Evolutionary conservation across 1,140 invertebrate genomes (phyloP).

Genomic region (Reticulitermes speratus): DNA sequence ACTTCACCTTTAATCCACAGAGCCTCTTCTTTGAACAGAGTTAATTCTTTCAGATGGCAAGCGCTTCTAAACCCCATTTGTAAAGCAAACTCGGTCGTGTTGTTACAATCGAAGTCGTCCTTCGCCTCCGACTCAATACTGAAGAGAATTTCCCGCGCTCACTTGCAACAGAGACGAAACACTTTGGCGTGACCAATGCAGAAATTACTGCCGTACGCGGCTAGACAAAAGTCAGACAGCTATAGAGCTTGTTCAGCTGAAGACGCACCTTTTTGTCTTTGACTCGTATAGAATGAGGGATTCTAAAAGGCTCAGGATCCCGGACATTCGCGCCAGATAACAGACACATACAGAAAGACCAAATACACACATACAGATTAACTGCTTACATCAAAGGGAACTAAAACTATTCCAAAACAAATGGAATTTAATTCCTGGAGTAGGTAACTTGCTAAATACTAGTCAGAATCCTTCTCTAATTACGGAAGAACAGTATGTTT

Average conservation of each 20-base stretch:
- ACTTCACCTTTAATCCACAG: background rate
- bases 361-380: too few relatives aligned
- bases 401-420: too few relatives aligned
- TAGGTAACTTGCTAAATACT: too few relatives aligned
- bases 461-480: too few relatives aligned
- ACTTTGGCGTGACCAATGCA: background rate
- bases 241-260: background rate
- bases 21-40: background rate
- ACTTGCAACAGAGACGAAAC: background rate
- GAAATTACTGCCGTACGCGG: background rate
- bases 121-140: background rate
- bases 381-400: too few relatives aligned
- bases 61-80: background rate
- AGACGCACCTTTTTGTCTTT: background rate
- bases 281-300: too few relatives aligned
- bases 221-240: background rate
- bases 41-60: background rate
- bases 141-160: background rate
- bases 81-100: background rate
- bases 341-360: too few relatives aligned
- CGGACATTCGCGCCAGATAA: too few relatives aligned
- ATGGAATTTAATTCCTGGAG: too few relatives aligned
- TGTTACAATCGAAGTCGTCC: background rate
- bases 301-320: too few relatives aligned
- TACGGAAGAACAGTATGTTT: too few relatives aligned